Base-by-base conservation (phyloP, 2,888 invertebrate species). In the Auanema freiburgensis region DNA sequence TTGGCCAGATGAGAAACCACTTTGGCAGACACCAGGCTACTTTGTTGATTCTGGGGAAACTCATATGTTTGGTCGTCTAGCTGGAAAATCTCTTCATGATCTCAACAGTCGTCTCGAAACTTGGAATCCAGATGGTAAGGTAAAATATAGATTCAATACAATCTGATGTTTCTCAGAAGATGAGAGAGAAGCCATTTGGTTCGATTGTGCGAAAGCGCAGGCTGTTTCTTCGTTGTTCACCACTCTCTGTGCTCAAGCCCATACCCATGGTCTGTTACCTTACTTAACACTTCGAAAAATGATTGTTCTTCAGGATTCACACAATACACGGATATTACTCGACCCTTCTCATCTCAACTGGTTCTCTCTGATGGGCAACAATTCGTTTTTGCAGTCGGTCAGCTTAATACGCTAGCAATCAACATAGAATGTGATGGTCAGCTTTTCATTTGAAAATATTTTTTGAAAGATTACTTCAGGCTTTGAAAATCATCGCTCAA, bases 381-480 rank as follows among this genome's bases (percentile, higher is more conserved):
- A 3, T 93, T 92, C 89, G 90, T 91, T 0, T 90, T 96, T 72
- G 91, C 90, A 82, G 88, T 90, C 14, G 97, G 95, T 84, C 97
- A 98, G 84, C 85, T 98, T 63, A 98, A 98, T 84, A 95, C 93
- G 2, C 56, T 83, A 44, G 82, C 82, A 18, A 78, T 80, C 56
- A 82, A 82, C 58, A 72, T 82, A 18, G 76, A 81, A 23, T 69
- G 74, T 52, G 70, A 72, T 24, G 78, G 76, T 72, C 18, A 50
- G 1, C 11, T 53, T 21, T n/a, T n/a, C 40, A n/a, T 16, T 23
- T 23, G 12, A 8, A 33, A 2, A 42, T 6, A 23, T 23, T 3
- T n/a, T 18, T 5, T 5, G 33, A 40, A 55, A 33, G 55, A 55
- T 12, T 8, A 40, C 53, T 63, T 12, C 59, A 72, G 72, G 72